These are phyloP conservation scores for Agrilus cyanescens DNA, from an alignment of 2,888 invertebrate genomes.

Conservation along the genomic window DNA sequence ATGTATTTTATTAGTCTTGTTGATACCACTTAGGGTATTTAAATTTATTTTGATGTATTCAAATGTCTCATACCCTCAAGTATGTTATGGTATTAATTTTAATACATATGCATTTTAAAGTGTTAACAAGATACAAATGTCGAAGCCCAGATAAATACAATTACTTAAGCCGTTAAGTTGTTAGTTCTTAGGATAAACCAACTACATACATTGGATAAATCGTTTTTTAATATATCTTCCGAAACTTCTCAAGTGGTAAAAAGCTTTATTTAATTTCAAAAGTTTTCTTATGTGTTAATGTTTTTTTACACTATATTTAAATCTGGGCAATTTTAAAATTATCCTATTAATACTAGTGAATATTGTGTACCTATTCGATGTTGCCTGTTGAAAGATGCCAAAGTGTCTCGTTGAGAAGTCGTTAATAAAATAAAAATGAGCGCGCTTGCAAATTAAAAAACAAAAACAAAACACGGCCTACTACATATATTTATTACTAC, in stretches of 20 bases:
- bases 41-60: too few relatives aligned
- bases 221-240: too few relatives aligned
- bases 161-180: too few relatives aligned
- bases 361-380: neutral
- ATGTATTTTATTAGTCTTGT: slow-evolving; percentile 1
- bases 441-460: slow-evolving; percentile 16
- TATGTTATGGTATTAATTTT: neutral
- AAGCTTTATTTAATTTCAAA: too few relatives aligned
- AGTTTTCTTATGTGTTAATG: too few relatives aligned
- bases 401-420: slow-evolving; percentile 1
- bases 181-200: too few relatives aligned
- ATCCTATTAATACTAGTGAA: neutral
- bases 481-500: slow-evolving; percentile 24
- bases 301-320: too few relatives aligned
- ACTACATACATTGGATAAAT: too few relatives aligned
- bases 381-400: neutral
- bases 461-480: slow-evolving; percentile 26
- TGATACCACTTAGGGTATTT: neutral
- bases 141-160: too few relatives aligned
- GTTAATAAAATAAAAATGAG: slow-evolving; percentile 1
- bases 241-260: too few relatives aligned
- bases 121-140: too few relatives aligned
- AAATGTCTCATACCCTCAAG: neutral
- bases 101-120: neutral
- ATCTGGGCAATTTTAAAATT: too few relatives aligned